Conservation (phyloP, 2,888 invertebrate genomes). For the Plebejus argus region DNA sequence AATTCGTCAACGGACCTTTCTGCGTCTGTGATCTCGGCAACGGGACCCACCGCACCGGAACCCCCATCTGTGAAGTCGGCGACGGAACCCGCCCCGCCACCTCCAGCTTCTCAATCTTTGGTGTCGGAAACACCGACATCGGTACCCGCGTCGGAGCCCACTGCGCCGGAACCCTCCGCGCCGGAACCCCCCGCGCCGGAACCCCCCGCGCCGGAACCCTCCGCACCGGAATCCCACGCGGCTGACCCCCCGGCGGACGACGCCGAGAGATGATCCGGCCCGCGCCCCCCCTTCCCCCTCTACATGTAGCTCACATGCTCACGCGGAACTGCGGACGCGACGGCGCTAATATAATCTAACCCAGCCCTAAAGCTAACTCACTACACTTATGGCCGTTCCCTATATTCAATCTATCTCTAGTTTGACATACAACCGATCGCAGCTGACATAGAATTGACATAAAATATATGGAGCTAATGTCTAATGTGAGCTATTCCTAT, state of each 20-base stretch:
- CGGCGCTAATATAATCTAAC: not conserved
- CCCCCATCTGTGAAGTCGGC: constrained; percentile 5
- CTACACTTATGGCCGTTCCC: too few species aligned
- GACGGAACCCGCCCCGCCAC: not conserved
- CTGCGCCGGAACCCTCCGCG: constrained; percentile 16
- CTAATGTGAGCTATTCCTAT: too few species aligned
- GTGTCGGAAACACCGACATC: not conserved
- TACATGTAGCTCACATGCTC: constrained; percentile 8
- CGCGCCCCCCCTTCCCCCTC: constrained; percentile 19
- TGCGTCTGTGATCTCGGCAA: not conserved
- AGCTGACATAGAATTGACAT: too few species aligned
- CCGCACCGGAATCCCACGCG: constrained; percentile 28
- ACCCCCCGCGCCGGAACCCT: not conserved
- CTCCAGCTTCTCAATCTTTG: not conserved
- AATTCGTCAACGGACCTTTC: constrained; percentile 35
- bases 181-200: not conserved
- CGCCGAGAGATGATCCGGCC: constrained; percentile 39
- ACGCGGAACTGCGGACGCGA: not conserved
- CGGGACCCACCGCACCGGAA: constrained; percentile 34
- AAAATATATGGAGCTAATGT: too few species aligned
- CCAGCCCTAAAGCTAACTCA: not conserved
- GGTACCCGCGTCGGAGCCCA: constrained; percentile 41
- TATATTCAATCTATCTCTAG: too few species aligned
- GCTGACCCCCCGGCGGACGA: constrained; percentile 28
- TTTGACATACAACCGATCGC: too few species aligned